Evolutionary conservation across 2,113 vertebrate genomes (phyloP).

Genomic region (Periophthalmus modestus): DNA sequence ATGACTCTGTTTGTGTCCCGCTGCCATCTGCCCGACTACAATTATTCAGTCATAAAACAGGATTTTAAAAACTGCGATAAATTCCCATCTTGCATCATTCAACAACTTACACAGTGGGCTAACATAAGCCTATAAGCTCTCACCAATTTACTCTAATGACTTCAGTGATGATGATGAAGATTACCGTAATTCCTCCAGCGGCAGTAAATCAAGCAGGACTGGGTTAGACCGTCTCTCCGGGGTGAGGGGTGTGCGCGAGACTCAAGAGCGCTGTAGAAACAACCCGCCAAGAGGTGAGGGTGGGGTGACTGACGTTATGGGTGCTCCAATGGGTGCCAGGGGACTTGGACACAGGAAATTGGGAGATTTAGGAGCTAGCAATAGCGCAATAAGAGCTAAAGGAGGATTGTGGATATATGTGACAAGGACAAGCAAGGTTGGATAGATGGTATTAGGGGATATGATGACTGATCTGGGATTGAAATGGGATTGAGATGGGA

Average conservation of each 20-base stretch:
- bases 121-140: slow-evolving; percentile 46
- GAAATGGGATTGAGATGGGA: neutral
- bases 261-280: slow-evolving; percentile 58
- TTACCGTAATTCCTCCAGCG: slow-evolving; percentile 43
- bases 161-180: slow-evolving; percentile 61
- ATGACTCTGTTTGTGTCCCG: neutral
- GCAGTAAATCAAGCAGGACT: slow-evolving; percentile 54
- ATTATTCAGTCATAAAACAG: slow-evolving; percentile 52
- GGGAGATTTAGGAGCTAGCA: slow-evolving; percentile 41
- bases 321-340: slow-evolving; percentile 34
- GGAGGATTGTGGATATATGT: slow-evolving; percentile 10
- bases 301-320: slow-evolving; percentile 33
- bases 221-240: slow-evolving; percentile 37
- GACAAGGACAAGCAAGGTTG: slow-evolving; percentile 8
- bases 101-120: slow-evolving; percentile 27
- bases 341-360: slow-evolving; percentile 37
- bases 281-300: slow-evolving; percentile 35
- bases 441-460: neutral
- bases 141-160: slow-evolving; percentile 59
- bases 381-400: slow-evolving; percentile 26
- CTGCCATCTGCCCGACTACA: slow-evolving; percentile 46
- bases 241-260: slow-evolving; percentile 33
- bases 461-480: slow-evolving; percentile 17
- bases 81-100: slow-evolving; percentile 45
- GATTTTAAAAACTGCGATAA: slow-evolving; percentile 42